phyloP scores from a whole-genome alignment of 1,140 invertebrate genomes.

The Plodia interpunctella region DNA sequence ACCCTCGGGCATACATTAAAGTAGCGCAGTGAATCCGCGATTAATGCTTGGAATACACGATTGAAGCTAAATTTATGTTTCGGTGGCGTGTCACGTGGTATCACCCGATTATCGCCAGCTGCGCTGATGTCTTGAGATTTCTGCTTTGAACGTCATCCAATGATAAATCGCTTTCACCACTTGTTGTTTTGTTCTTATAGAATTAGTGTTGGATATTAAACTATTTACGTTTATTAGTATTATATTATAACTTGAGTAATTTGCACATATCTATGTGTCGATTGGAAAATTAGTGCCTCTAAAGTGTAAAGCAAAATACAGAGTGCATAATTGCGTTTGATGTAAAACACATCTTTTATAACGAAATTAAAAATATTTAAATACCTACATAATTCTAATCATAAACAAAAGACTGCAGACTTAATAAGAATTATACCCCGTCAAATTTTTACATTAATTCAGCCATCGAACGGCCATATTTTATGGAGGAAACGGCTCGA shows the following conservation, averaged over 20 bases:
- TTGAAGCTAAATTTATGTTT: slow-evolving; percentile 73
- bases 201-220: no score
- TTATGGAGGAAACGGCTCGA: slow-evolving; percentile 48
- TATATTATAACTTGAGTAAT: no score
- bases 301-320: no score
- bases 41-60: slow-evolving; percentile 62
- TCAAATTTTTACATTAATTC: background rate
- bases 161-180: background rate
- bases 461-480: slow-evolving; percentile 30
- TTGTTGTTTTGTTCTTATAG: no score
- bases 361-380: no score
- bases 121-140: slow-evolving; percentile 41
- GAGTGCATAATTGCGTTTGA: no score
- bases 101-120: slow-evolving; percentile 59
- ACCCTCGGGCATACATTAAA: slow-evolving; percentile 54
- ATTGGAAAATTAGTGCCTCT: no score
- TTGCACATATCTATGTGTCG: no score
- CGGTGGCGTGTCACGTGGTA: slow-evolving; percentile 52
- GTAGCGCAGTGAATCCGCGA: slow-evolving; percentile 65
- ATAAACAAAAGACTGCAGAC: background rate
- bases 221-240: no score
- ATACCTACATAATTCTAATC: background rate
- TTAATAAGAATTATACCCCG: background rate
- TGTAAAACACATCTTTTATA: no score
- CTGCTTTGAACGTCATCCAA: slow-evolving; percentile 6